Evolutionary conservation across 2,888 invertebrate genomes (phyloP).

Genomic region (Eutolmus rufibarbis): DNA sequence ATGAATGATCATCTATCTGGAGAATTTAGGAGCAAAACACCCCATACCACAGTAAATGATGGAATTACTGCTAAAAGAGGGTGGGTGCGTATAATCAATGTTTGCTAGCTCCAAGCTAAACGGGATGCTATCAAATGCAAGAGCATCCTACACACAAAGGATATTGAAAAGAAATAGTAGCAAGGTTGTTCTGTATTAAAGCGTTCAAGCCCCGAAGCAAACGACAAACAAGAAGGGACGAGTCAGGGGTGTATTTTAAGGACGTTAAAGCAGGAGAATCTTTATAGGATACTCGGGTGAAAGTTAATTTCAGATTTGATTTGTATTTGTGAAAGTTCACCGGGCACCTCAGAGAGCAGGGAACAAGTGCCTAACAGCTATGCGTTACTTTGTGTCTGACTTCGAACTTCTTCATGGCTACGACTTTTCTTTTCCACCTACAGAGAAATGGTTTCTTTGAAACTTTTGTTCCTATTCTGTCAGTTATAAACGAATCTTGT

Average conservation of each 20-base stretch:
- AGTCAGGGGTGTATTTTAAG: not conserved
- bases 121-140: not conserved
- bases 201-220: not conserved
- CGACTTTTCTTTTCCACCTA: not conserved
- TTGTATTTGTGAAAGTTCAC: not conserved
- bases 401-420: not conserved
- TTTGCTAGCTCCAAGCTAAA: not conserved
- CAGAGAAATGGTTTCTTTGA: not conserved
- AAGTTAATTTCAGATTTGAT: not conserved
- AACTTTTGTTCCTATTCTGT: not conserved
- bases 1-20: not conserved
- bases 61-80: not conserved
- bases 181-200: not conserved
- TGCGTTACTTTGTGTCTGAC: not conserved
- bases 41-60: not conserved
- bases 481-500: not conserved
- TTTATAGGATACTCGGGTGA: not conserved
- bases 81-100: not conserved
- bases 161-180: not conserved
- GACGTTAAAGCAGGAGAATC: not conserved
- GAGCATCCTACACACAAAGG: not conserved
- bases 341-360: not conserved
- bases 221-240: not conserved
- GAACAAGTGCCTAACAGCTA: not conserved
- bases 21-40: not conserved